Base-by-base conservation (phyloP, 2,888 invertebrate genomes). In the Tromatobia lineatoria region DNA sequence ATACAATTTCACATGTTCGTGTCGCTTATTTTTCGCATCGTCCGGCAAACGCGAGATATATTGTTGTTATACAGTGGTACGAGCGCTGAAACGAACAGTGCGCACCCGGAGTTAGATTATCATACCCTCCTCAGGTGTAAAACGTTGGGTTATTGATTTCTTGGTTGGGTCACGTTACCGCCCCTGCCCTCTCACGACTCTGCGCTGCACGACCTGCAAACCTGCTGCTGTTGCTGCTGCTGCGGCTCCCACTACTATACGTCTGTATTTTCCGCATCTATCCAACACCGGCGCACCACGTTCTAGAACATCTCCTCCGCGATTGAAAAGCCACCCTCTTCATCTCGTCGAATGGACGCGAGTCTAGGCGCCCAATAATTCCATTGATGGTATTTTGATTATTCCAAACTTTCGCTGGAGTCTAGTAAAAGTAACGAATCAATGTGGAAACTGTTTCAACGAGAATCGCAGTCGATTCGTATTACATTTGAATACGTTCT, bases 101-200 rank as follows among this genome's bases (percentile, higher is more conserved):
- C 61, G 69, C 73, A 47, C 23, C 42, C 74, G 25, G 77, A 74
- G 80, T 78, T 83, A 74, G 81, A 87, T 87, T 86, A 87, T 87
- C 82, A 81, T 86, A 61, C 57, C 67, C 83, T 87, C 77, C 83
- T 87, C 88, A 88, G 88, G 88, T 88, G 86, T 85, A 88, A 88
- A 87, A 87, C 87, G 88, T 83, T 83, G 85, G 85, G 85, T 90
- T 89, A 90, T 90, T 88, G 90, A 90, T 90, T 88, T 87, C 85
- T 86, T 66, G 82, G 86, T 89, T 89, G 86, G 88, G 89, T 89
- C 88, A 87, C 83, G 85, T 88, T 87, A 85, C 85, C 86, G 77
- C 80, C 79, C 45, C 80, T 67, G 50, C 64, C 76, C 69, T 18
- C 66, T 66, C 73, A 38, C 73, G 64, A 67, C 70, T 73, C 64